These are phyloP conservation scores for Cabera pusaria DNA, from an alignment of 2,888 invertebrate species.

Conservation along the genomic window DNA sequence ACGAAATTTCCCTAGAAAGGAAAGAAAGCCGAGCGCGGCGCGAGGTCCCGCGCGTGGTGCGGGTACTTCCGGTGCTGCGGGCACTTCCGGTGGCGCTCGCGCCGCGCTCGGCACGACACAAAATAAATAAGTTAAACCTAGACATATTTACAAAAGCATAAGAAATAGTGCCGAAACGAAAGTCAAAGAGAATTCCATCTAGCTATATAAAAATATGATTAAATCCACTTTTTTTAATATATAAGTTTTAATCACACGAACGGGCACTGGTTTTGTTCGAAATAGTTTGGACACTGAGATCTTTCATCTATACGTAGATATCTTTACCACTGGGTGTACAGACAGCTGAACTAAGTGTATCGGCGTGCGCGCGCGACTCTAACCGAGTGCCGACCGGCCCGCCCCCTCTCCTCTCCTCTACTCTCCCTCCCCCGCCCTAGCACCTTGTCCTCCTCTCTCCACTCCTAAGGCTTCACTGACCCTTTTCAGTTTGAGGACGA, in stretches of 20 bases:
- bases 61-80: too few species aligned
- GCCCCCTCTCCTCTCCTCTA: neutral
- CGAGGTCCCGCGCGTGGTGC: slow-evolving; percentile 13
- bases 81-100: slow-evolving; percentile 31
- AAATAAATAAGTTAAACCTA: slow-evolving; percentile 80
- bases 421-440: slow-evolving; percentile 43
- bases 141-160: slow-evolving; percentile 80
- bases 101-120: slow-evolving; percentile 42
- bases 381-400: neutral
- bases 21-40: slow-evolving; percentile 43
- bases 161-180: slow-evolving; percentile 70
- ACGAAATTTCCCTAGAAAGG: slow-evolving; percentile 77
- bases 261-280: slow-evolving; percentile 79
- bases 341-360: slow-evolving; percentile 13
- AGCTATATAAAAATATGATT: slow-evolving; percentile 74
- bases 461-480: slow-evolving; percentile 56
- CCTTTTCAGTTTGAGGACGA: slow-evolving; percentile 47
- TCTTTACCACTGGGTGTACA: slow-evolving; percentile 52
- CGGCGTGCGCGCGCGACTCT: slow-evolving; percentile 6
- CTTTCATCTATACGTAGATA: slow-evolving; percentile 55
- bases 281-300: slow-evolving; percentile 76
- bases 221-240: slow-evolving; percentile 60
- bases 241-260: slow-evolving; percentile 65
- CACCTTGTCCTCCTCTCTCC: slow-evolving; percentile 46
- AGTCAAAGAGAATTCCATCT: slow-evolving; percentile 69